Base-by-base conservation (phyloP, 2,888 invertebrate genomes). In the Troides helena region DNA sequence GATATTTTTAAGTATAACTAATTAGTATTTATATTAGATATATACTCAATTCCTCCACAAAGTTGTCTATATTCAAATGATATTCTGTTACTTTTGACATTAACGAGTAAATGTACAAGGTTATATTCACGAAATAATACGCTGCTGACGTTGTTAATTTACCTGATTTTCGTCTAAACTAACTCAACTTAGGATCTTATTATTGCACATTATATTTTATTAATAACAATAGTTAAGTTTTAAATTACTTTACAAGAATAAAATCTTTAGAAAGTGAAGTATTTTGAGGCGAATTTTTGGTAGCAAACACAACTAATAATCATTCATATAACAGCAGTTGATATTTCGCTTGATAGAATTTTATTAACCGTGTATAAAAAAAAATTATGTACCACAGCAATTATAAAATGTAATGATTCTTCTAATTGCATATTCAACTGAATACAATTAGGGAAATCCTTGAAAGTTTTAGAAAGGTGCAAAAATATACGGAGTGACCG, bases 401-500 rank as follows among this genome's bases (percentile, higher is more conserved):
- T 23, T 23, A 12, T 23, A 58, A 58, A 58, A 58, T 57, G 8
- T 57, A 23, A 57, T 57, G 25, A 36, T 18, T 61, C 61, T 46
- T 46, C 17, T 39, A 62, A 62, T 62, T 36, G 43, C 14, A 39
- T 23, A 43, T 3, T 18, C 36, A 50, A 53, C 12, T 57, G n/a
- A 68, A 36, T 46, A 63, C 59, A 59, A 64, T 64, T 21, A 39
- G 23, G 36, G 14, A 39, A 21, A 64, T 65, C 64, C 68, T 69
- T 69, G 68, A 58, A 43, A 30, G 60, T 65, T 69, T 61, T 69
- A 65, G 64, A 65, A 65, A 69, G 64, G 65, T 50, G 17, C 30
- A 60, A 61, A 60, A 62, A 18, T 25, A 58, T 56, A 56, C 23
- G 14, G 23, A 23, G 36, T 61, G 39, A 62, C 23, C 57, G 10